phyloP scores from a whole-genome alignment of 2,797 vertebrate species.

The Phrynocephalus vlangalii region DNA sequence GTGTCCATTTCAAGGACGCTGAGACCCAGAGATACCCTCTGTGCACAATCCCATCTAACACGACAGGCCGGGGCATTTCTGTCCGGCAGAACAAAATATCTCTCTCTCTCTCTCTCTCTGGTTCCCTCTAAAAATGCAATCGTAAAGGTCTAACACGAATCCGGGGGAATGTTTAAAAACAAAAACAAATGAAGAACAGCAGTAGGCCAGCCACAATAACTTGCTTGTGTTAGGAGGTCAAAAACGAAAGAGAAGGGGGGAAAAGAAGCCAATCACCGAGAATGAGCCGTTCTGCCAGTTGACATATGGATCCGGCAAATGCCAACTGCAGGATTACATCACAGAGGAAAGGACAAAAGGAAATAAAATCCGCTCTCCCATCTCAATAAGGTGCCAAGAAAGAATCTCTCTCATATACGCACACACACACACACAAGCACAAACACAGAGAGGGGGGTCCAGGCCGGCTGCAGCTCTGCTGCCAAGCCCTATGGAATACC shows the following conservation, averaged over 20 bases:
- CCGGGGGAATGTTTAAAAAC: neutral
- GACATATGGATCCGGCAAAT: constrained; percentile 26
- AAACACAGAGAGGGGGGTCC: neutral
- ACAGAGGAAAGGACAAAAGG: constrained; percentile 39
- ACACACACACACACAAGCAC: neutral
- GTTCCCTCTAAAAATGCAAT: no score
- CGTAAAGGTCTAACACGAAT: neutral
- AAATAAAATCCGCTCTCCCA: constrained; percentile 45
- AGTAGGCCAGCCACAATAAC: neutral
- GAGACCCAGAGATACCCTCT: no score
- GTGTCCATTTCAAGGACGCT: neutral
- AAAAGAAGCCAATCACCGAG: neutral
- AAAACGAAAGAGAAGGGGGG: neutral
- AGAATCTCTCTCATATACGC: neutral
- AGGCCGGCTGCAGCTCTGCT: no score
- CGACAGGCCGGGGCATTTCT: neutral
- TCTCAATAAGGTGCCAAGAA: constrained; percentile 47
- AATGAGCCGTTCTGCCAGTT: constrained; percentile 18
- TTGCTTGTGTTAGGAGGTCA: neutral
- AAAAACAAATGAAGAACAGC: neutral
- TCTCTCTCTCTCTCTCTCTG: neutral
- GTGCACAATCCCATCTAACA: no score
- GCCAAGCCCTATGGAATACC: no score
- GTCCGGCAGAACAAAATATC: neutral
- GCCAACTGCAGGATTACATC: constrained; percentile 49